Percentiles rank a stretch among this genome's conserved stretches.
phyloP scores from a whole-genome alignment of 1,140 invertebrate species.

The Stratiolaelaps scimitus region DNA sequence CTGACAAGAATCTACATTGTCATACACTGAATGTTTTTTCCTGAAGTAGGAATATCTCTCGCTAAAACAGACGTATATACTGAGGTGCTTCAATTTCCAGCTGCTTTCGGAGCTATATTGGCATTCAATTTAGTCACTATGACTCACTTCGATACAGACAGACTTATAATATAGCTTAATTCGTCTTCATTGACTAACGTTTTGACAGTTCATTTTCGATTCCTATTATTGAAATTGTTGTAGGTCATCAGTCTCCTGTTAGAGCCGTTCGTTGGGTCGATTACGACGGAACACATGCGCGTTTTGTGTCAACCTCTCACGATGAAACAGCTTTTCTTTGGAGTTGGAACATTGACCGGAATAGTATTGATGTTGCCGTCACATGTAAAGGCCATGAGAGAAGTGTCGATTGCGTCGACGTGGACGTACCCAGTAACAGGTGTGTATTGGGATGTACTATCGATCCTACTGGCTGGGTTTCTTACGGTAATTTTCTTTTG shows the following conservation, averaged over 20 bases:
- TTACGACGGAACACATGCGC: constrained; percentile 5
- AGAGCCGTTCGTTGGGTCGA: constrained; percentile 77
- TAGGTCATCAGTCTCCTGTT: constrained; percentile 68
- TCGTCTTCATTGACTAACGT: too few relatives aligned
- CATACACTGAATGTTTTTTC: too few relatives aligned
- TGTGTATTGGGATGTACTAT: neutral
- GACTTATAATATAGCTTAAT: too few relatives aligned
- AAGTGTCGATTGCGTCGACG: constrained; percentile 67
- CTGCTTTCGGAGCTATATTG: too few relatives aligned
- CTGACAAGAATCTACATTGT: too few relatives aligned
- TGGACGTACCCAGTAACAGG: constrained; percentile 45
- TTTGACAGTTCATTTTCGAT: too few relatives aligned
- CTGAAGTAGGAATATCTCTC: too few relatives aligned
- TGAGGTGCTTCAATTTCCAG: constrained; percentile 42
- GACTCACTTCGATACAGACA: too few relatives aligned
- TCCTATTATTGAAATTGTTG: too few relatives aligned
- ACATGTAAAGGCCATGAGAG: constrained; percentile 74
- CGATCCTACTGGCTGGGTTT: neutral
- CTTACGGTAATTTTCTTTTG: neutral
- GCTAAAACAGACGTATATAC: neutral
- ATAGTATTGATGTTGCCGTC: constrained; percentile 63
- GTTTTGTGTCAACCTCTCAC: constrained; percentile 60
- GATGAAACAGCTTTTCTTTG: constrained; percentile 84
- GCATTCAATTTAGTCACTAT: too few relatives aligned
- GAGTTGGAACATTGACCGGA: constrained; percentile 60